Conservation (phyloP, 1,140 invertebrate species). For the Oreohelix idahoensis region DNA sequence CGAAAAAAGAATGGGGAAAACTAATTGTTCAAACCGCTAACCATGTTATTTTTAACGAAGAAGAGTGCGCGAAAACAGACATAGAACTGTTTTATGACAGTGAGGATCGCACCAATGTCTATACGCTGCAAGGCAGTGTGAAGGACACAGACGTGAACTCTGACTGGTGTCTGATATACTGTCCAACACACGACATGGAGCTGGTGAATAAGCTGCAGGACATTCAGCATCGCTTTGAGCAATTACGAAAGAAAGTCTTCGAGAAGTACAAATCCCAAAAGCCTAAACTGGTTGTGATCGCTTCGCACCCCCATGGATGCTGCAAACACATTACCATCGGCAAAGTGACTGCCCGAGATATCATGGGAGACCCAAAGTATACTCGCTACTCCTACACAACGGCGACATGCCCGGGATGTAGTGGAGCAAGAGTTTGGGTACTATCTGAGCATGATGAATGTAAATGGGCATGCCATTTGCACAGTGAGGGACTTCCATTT, state of each 20-base stretch:
- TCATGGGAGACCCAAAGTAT: background rate
- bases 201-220: background rate
- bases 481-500: background rate
- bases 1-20: background rate
- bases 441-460: background rate
- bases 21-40: background rate
- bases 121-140: background rate
- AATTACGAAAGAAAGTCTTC: background rate
- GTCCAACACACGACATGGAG: conserved; percentile 6
- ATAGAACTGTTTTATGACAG: background rate
- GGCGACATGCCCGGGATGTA: conserved; percentile 11
- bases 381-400: background rate
- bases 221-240: background rate
- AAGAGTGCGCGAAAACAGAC: background rate
- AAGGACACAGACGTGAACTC: background rate
- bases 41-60: background rate
- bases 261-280: background rate
- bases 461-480: background rate
- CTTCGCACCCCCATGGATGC: conserved; percentile 21
- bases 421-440: conserved; percentile 8
- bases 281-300: background rate
- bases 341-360: background rate
- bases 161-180: background rate
- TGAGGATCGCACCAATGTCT: background rate
- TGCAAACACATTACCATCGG: background rate